Conservation (phyloP, 2,797 vertebrate species). For the Protosalanx chinensis region DNA sequence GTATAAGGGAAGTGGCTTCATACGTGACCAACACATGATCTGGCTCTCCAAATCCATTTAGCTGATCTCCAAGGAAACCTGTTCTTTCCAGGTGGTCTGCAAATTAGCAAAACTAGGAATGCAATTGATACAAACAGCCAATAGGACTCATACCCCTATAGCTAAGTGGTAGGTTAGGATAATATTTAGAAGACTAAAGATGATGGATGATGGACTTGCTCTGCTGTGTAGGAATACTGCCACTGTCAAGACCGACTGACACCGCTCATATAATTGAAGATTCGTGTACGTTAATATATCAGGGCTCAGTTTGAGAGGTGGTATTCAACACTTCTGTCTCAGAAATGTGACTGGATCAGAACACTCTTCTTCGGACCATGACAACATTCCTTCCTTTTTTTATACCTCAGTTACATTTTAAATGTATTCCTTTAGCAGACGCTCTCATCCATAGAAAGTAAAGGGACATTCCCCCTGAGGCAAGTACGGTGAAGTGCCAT, state of each 20-base stretch:
- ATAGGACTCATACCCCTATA: slow-evolving; percentile 1
- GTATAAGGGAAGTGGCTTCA: too few relatives aligned
- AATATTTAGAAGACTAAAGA: not conserved
- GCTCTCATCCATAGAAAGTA: too few relatives aligned
- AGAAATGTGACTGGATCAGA: not conserved
- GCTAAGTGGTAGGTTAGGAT: not conserved
- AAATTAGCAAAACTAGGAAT: not conserved
- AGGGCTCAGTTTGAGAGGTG: too few relatives aligned
- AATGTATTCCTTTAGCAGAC: too few relatives aligned
- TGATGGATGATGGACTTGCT: not conserved
- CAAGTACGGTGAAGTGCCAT: too few relatives aligned
- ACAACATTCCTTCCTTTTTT: not conserved
- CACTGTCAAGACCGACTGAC: not conserved
- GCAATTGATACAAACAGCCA: not conserved
- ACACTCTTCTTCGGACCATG: not conserved
- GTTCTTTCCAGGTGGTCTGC: not conserved
- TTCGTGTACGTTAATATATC: too few relatives aligned
- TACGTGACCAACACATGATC: too few relatives aligned
- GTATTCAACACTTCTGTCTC: too few relatives aligned
- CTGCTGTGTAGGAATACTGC: slow-evolving; percentile 6
- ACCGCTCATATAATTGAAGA: not conserved
- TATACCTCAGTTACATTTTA: not conserved
- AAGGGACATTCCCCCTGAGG: too few relatives aligned
- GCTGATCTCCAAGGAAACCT: too few relatives aligned
- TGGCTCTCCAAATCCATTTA: too few relatives aligned